phyloP scores from a whole-genome alignment of 2,113 vertebrate genomes.

The Dissostichus mawsoni region DNA sequence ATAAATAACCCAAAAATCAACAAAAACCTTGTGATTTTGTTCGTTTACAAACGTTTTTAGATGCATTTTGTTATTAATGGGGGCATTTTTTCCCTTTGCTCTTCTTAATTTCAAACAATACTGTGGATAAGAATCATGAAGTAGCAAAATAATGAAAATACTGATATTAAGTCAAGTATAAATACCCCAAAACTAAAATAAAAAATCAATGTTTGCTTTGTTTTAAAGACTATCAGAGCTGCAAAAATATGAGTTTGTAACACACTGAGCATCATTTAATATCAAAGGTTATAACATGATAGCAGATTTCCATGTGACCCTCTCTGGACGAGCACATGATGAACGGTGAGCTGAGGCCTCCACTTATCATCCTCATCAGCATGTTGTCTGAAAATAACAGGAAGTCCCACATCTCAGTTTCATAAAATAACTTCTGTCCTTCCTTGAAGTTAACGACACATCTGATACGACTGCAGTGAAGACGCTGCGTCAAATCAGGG shows the following conservation, averaged over 20 bases:
- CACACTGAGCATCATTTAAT: neutral
- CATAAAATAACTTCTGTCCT: constrained; percentile 17
- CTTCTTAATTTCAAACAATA: no score
- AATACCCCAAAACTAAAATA: neutral
- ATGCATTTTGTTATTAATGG: no score
- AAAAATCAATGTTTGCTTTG: no score
- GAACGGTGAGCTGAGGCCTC: constrained; percentile 31
- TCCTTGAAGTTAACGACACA: constrained; percentile 9
- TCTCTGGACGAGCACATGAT: constrained; percentile 2
- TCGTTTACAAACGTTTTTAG: no score
- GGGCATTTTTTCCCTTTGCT: no score
- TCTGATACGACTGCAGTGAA: constrained; percentile 27
- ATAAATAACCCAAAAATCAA: no score
- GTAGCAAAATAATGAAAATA: no score
- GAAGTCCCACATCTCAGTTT: constrained; percentile 54
- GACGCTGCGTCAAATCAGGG: neutral
- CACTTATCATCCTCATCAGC: constrained; percentile 60
- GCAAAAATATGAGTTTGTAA: neutral
- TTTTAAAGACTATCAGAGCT: no score
- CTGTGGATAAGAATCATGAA: no score
- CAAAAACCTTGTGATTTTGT: no score
- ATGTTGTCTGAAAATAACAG: constrained; percentile 68
- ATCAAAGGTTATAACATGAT: neutral
- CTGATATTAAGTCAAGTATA: no score
- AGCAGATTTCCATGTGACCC: constrained; percentile 12